Evolutionary conservation across 2,888 invertebrate genomes (phyloP).

Genomic region (Eretmocerus hayati): DNA sequence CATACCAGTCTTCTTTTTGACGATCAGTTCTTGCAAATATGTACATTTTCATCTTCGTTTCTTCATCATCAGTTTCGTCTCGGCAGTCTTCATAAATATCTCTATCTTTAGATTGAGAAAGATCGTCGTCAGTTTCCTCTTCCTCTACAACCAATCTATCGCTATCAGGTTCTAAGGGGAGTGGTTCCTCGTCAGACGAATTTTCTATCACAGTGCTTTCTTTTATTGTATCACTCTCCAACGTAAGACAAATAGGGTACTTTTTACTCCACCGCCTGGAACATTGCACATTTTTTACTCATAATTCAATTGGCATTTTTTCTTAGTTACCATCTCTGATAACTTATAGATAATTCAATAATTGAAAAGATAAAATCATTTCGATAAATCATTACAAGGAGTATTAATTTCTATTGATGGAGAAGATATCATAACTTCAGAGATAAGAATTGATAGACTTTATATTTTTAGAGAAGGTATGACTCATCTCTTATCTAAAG

Average conservation of each 20-base stretch:
- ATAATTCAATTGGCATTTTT: no score
- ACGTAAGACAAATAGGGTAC: slow-evolving; percentile 77
- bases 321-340: no score
- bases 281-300: slow-evolving; percentile 2
- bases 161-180: slow-evolving; percentile 34
- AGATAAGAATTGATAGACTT: no score
- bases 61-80: slow-evolving; percentile 30
- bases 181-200: slow-evolving; percentile 40
- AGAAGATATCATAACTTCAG: no score
- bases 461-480: no score
- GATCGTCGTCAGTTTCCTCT: slow-evolving; percentile 48
- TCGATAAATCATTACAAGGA: no score
- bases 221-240: slow-evolving; percentile 47
- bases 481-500: no score
- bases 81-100: slow-evolving; percentile 37
- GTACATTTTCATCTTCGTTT: slow-evolving; percentile 46
- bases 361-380: no score
- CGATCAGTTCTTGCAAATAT: slow-evolving; percentile 76
- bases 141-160: slow-evolving; percentile 45
- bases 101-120: slow-evolving; percentile 32
- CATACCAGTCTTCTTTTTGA: slow-evolving; percentile 86
- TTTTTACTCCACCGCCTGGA: slow-evolving; percentile 81
- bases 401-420: no score
- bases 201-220: slow-evolving; percentile 34
- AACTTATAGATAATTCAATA: no score